Conservation (phyloP, 2,888 invertebrate species). For the Fragum whitleyi region DNA sequence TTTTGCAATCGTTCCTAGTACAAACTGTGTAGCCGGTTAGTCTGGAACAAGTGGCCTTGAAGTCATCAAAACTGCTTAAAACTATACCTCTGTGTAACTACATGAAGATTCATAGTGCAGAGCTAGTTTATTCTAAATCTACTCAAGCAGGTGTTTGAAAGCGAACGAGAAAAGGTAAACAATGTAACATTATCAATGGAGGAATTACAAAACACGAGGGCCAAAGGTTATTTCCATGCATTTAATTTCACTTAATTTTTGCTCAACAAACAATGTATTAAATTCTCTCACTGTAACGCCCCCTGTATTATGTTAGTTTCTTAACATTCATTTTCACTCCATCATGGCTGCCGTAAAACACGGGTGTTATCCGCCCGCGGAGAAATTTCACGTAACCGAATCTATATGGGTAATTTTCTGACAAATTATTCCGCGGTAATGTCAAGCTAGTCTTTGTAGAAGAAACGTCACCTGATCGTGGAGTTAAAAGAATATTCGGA, state of each 20-base stretch:
- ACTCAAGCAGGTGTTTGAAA: neutral
- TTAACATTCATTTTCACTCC: constrained; percentile 5
- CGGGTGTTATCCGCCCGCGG: constrained; percentile 10
- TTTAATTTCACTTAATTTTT: constrained; percentile 18
- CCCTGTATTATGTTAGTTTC: neutral
- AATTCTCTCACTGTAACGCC: constrained; percentile 20
- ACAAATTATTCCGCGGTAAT: constrained; percentile 9
- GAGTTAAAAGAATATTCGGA: neutral
- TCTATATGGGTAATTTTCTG: constrained; percentile 29
- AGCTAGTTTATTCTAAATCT: no score
- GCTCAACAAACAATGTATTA: constrained; percentile 9
- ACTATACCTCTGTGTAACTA: no score
- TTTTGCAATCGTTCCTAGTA: no score
- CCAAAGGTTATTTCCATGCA: constrained; percentile 16
- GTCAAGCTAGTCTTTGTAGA: neutral
- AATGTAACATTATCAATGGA: neutral
- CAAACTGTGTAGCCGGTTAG: no score
- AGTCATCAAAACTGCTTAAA: no score
- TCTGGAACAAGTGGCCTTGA: no score
- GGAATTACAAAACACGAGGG: constrained; percentile 2
- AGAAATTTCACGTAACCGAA: constrained; percentile 38
- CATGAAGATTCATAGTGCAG: no score
- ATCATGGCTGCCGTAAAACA: neutral
- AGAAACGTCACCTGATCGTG: neutral
- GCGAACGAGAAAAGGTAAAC: neutral